These are phyloP conservation scores for Diabrotica undecimpunctata DNA, from an alignment of 1,140 invertebrate genomes.

Conservation along the genomic window DNA sequence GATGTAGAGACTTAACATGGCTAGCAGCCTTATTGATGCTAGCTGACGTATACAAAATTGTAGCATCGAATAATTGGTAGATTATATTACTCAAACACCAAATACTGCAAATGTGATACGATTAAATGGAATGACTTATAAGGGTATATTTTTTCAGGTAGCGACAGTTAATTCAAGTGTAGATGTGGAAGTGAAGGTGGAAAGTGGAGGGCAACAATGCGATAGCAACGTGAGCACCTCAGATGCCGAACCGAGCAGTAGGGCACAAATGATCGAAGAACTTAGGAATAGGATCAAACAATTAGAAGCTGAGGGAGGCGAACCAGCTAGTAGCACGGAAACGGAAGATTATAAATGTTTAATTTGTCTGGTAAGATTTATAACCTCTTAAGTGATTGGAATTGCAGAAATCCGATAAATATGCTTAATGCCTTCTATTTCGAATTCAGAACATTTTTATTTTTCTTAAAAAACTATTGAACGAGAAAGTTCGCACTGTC, in stretches of 20 bases:
- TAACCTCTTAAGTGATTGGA: conserved; percentile 14
- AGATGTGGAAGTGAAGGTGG: conserved; percentile 44
- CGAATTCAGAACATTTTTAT: not conserved
- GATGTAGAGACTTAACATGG: too few species aligned
- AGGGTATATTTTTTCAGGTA: conserved; percentile 25
- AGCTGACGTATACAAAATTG: too few species aligned
- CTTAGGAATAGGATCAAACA: conserved; percentile 63
- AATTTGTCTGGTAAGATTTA: conserved; percentile 66
- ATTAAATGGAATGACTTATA: too few species aligned
- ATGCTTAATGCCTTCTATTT: not conserved
- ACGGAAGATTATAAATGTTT: conserved; percentile 62
- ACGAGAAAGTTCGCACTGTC: not conserved
- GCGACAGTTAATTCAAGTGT: conserved; percentile 47
- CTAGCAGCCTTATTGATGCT: too few species aligned
- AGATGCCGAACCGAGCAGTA: conserved; percentile 50
- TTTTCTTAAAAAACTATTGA: not conserved
- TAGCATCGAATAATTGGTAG: too few species aligned
- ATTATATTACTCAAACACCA: too few species aligned
- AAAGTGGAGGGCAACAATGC: conserved; percentile 39
- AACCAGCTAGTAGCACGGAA: conserved; percentile 41
- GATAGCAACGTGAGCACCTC: conserved; percentile 51
- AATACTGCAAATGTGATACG: too few species aligned
- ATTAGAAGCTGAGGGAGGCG: conserved; percentile 54
- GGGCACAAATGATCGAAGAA: conserved; percentile 61
- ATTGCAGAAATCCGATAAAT: not conserved